Conservation (phyloP, 2,797 vertebrate genomes). For the Scarus forsteni region DNA sequence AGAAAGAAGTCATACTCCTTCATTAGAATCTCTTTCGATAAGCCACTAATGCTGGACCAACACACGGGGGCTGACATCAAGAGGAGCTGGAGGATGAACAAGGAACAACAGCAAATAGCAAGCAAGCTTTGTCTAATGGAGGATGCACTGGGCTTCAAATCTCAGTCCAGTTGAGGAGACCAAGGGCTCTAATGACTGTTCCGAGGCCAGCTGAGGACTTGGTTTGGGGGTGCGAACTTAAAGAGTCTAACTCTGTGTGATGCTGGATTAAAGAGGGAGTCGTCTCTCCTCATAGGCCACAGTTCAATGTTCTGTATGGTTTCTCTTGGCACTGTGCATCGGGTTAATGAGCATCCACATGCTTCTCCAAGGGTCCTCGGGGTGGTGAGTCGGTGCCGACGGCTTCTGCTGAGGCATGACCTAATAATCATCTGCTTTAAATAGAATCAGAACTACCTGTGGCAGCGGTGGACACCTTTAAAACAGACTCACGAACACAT, state of each 20-base stretch:
- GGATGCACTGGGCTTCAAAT: conserved; percentile 41
- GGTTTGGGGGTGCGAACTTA: conserved; percentile 38
- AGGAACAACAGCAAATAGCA: conserved; percentile 61
- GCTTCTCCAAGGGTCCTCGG: conserved; percentile 62
- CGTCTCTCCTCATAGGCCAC: conserved; percentile 61
- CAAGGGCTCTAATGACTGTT: conserved; percentile 52
- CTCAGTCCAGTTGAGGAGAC: conserved; percentile 47
- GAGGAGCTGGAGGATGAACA: conserved; percentile 68
- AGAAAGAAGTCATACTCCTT: conserved; percentile 44
- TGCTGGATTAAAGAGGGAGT: conserved; percentile 62
- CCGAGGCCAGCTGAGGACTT: conserved; percentile 44
- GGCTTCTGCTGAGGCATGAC: conserved; percentile 44
- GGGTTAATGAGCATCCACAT: conserved; percentile 61
- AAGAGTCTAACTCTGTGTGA: conserved; percentile 43
- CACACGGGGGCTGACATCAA: conserved; percentile 67
- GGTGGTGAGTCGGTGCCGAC: conserved; percentile 44
- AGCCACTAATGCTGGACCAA: conserved; percentile 56
- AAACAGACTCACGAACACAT: conserved; percentile 72
- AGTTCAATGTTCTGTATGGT: conserved; percentile 58
- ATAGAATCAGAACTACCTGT: conserved; percentile 42
- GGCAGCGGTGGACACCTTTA: conserved; percentile 59
- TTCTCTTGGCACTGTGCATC: conserved; percentile 80
- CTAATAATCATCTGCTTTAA: conserved; percentile 49
- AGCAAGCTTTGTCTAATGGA: conserved; percentile 63
- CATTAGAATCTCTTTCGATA: conserved; percentile 57